phyloP scores from a whole-genome alignment of 2,797 vertebrate genomes.

The Paratrypauchen microcephalus region DNA sequence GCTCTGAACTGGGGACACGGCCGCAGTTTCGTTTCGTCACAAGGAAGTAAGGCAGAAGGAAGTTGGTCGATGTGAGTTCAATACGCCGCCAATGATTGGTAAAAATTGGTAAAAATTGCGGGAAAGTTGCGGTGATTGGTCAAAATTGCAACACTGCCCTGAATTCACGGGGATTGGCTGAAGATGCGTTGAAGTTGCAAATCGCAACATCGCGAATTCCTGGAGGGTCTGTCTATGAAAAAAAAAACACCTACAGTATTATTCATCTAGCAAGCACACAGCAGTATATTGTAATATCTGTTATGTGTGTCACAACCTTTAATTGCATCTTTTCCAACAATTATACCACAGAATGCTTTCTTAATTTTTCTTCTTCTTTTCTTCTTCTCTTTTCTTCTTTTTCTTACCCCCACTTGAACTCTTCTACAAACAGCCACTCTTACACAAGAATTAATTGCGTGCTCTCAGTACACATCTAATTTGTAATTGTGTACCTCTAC shows the following conservation, averaged over 20 bases:
- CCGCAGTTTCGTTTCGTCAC: no score
- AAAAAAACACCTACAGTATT: neutral
- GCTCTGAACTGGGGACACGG: no score
- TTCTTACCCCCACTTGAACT: neutral
- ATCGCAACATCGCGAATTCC: no score
- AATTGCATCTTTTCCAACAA: neutral
- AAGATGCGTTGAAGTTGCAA: no score
- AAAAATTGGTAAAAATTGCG: no score
- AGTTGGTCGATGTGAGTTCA: no score
- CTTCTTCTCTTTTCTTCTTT: neutral
- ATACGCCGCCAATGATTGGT: no score
- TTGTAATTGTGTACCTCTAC: slow-evolving; percentile 4
- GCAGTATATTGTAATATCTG: neutral
- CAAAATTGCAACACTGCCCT: no score
- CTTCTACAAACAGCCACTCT: slow-evolving; percentile 3
- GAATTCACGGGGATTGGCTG: no score
- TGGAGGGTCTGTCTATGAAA: no score
- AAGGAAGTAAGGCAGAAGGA: no score
- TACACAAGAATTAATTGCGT: neutral
- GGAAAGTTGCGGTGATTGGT: no score
- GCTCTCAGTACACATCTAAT: neutral
- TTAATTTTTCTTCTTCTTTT: neutral
- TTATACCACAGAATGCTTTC: neutral
- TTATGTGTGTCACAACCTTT: neutral
- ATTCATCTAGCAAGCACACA: neutral